Percentiles rank a stretch among this genome's conserved stretches.
phyloP scores from a whole-genome alignment of 1,140 invertebrate genomes.

The Drosophila nigrodunni region DNA sequence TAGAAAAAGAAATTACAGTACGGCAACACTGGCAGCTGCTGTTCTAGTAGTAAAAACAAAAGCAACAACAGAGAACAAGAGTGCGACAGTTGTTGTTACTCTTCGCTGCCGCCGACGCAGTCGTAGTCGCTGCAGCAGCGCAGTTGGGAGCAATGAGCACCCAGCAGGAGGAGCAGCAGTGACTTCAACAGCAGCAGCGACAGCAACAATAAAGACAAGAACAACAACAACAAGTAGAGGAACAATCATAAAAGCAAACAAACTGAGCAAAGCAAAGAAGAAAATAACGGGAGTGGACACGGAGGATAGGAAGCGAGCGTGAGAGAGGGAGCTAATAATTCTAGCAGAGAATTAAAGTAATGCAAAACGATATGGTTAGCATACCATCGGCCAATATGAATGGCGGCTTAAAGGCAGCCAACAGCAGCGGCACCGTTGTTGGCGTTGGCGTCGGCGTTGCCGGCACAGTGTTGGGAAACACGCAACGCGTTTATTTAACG shows the following conservation, averaged over 20 bases:
- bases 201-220: neutral
- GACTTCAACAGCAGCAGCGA: neutral
- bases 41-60: neutral
- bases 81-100: neutral
- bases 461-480: conserved; percentile 65
- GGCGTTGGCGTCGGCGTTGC: conserved; percentile 47
- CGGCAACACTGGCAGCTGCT: conserved; percentile 1
- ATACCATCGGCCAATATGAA: conserved; percentile 74
- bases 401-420: conserved; percentile 61
- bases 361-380: conserved; percentile 83
- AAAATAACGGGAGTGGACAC: neutral
- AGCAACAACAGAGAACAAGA: conserved; percentile 1
- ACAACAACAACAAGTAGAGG: neutral
- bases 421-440: conserved; percentile 46
- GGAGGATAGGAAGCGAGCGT: neutral
- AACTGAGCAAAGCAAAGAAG: neutral
- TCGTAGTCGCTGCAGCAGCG: conserved; percentile 32
- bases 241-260: neutral
- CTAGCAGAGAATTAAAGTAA: conserved; percentile 32
- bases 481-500: conserved; percentile 59
- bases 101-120: conserved; percentile 33
- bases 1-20: neutral
- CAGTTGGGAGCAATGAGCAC: conserved; percentile 14
- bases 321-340: neutral
- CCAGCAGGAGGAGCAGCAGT: conserved; percentile 17